A percentile compares a stretch with the other conserved stretches of the same genome.
Conservation (phyloP, 2,888 invertebrate genomes). For the Onchidella celtica region DNA sequence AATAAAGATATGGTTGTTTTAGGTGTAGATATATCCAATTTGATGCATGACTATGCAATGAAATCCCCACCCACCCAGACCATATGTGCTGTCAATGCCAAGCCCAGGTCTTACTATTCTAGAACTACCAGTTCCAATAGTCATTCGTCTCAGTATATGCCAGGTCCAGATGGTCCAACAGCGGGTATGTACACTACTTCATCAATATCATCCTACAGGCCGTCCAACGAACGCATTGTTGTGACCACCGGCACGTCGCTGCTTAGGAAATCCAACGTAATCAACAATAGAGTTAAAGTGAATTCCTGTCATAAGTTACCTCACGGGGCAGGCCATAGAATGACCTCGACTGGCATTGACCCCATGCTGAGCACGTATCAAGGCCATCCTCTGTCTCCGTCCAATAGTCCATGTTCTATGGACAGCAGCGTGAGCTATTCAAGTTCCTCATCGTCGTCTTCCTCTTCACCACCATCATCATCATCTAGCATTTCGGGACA, state of each 20-base stretch:
- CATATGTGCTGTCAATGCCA: conserved; percentile 1
- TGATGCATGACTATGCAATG: conserved; percentile 71
- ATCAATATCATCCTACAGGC: not conserved
- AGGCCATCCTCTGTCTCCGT: conserved; percentile 22
- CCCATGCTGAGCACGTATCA: conserved; percentile 45
- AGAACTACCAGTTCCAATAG: not conserved
- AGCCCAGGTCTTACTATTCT: not conserved
- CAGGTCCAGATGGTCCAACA: not conserved
- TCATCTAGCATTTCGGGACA: conserved; percentile 51
- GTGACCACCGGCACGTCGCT: conserved; percentile 26
- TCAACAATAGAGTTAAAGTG: conserved; percentile 23
- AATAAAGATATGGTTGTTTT: conserved; percentile 76
- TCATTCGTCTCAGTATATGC: conserved; percentile 11
- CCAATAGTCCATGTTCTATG: conserved; percentile 11
- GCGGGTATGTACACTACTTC: conserved; percentile 13
- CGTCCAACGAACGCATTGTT: conserved; percentile 6
- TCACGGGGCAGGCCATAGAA: conserved; percentile 38
- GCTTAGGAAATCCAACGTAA: conserved; percentile 33
- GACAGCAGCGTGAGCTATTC: conserved; percentile 21
- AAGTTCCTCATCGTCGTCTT: not conserved
- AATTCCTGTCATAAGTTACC: conserved; percentile 25
- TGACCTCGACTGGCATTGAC: conserved; percentile 42
- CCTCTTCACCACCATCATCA: conserved; percentile 39
- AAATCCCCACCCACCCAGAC: conserved; percentile 53
- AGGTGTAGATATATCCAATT: conserved; percentile 77